phyloP scores from a whole-genome alignment of 2,888 invertebrate genomes.

The Phasia obesa region DNA sequence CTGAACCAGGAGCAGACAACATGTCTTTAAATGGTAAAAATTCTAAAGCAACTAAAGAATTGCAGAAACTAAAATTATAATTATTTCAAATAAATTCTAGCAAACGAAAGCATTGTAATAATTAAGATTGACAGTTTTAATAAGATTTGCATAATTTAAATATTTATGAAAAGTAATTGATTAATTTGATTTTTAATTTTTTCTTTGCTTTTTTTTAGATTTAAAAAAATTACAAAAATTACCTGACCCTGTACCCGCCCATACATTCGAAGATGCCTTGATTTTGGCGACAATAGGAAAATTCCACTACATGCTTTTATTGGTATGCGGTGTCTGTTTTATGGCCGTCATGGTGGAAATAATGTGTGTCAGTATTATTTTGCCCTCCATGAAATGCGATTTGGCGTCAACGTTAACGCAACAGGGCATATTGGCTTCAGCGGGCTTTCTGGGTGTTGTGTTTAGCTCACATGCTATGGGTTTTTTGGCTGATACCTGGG shows the following conservation, averaged over 20 bases:
- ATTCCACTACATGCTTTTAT: slow-evolving; percentile 85
- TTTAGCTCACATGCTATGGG: slow-evolving; percentile 92
- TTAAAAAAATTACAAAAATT: slow-evolving; percentile 40
- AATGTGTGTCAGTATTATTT: slow-evolving; percentile 86
- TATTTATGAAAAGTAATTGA: not conserved
- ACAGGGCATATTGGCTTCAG: slow-evolving; percentile 86
- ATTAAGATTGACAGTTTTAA: slow-evolving; percentile 64
- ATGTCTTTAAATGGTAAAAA: not conserved
- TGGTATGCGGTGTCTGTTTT: slow-evolving; percentile 86
- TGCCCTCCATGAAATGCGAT: slow-evolving; percentile 88
- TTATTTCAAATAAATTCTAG: not conserved
- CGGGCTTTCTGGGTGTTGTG: slow-evolving; percentile 87
- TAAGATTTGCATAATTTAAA: slow-evolving; percentile 65
- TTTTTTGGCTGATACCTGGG: slow-evolving; percentile 88
- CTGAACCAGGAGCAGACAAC: not conserved
- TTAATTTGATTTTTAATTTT: slow-evolving; percentile 8
- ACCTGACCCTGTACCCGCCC: slow-evolving; percentile 17
- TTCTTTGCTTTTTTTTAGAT: slow-evolving; percentile 49
- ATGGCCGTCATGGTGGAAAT: slow-evolving; percentile 88
- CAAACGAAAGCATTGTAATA: slow-evolving; percentile 26
- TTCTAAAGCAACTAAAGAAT: slow-evolving; percentile 21
- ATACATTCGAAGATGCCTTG: slow-evolving; percentile 80
- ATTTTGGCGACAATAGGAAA: slow-evolving; percentile 84
- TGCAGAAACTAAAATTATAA: not conserved
- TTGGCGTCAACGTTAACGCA: slow-evolving; percentile 85